Conservation (phyloP, 2,888 invertebrate genomes). For the Suillia variegata region DNA sequence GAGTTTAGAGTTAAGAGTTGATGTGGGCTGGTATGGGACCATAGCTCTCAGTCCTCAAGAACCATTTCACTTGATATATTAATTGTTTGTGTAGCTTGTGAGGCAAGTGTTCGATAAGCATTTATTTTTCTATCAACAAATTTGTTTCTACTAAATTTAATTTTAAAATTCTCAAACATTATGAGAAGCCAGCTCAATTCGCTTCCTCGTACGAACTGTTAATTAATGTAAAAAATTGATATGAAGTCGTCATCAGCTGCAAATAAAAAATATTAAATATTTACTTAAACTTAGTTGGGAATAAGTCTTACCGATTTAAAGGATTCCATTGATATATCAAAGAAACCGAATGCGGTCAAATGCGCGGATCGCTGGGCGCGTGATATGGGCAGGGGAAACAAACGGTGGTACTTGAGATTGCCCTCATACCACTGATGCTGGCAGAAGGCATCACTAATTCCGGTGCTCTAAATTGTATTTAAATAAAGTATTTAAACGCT, state of each 20-base stretch:
- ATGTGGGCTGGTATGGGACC: too few relatives aligned
- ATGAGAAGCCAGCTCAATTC: not conserved
- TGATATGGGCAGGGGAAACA: conserved; percentile 30
- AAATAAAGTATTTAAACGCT: not conserved
- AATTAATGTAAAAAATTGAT: conserved; percentile 39
- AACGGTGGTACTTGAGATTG: conserved; percentile 31
- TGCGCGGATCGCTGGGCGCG: conserved; percentile 33
- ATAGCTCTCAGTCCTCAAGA: too few relatives aligned
- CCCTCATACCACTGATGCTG: conserved; percentile 36
- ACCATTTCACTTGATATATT: too few relatives aligned
- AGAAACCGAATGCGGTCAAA: conserved; percentile 39
- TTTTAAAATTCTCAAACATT: too few relatives aligned
- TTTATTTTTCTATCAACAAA: too few relatives aligned
- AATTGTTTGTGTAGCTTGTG: too few relatives aligned
- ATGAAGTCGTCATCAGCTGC: conserved; percentile 35
- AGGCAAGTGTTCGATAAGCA: too few relatives aligned
- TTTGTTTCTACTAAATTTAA: too few relatives aligned
- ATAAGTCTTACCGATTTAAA: conserved; percentile 32
- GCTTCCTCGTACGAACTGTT: too few relatives aligned
- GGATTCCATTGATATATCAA: conserved; percentile 37
- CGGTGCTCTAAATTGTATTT: conserved; percentile 28
- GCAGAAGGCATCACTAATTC: conserved; percentile 32
- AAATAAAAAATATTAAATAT: not conserved
- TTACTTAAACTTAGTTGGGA: not conserved
- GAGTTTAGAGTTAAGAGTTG: too few relatives aligned